Percentiles rank a stretch among this genome's conserved stretches.
Conservation (phyloP, 2,888 invertebrate species). For the Agrochola lota region DNA sequence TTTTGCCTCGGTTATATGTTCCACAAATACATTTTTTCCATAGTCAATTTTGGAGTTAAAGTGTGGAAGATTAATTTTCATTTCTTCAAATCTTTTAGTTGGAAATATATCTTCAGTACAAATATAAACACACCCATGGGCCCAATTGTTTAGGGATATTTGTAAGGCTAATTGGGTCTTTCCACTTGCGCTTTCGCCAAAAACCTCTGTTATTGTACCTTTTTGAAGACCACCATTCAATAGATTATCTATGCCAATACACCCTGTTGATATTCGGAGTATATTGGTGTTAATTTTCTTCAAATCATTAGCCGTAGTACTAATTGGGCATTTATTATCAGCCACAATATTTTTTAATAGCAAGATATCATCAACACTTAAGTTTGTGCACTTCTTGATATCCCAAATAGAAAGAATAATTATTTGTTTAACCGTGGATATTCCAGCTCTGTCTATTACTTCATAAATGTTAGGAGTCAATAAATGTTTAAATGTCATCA, state of each 20-base stretch:
- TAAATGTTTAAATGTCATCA: slow-evolving; percentile 58
- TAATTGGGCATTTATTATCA: slow-evolving; percentile 70
- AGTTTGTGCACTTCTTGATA: slow-evolving; percentile 82
- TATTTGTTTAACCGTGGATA: slow-evolving; percentile 80
- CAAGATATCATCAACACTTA: slow-evolving; percentile 78
- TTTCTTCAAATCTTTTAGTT: slow-evolving; percentile 84
- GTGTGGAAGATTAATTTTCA: slow-evolving; percentile 72
- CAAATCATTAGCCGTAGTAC: slow-evolving; percentile 71
- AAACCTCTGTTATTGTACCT: slow-evolving; percentile 94
- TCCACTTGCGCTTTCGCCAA: slow-evolving; percentile 95
- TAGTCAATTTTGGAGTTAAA: slow-evolving; percentile 69
- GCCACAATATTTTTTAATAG: slow-evolving; percentile 78
- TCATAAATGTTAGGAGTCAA: slow-evolving; percentile 80
- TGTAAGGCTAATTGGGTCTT: slow-evolving; percentile 96
- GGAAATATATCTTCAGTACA: slow-evolving; percentile 94
- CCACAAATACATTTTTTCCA: slow-evolving; percentile 83
- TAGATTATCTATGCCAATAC: slow-evolving; percentile 90
- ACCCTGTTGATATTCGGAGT: slow-evolving; percentile 88
- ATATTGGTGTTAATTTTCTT: slow-evolving; percentile 62
- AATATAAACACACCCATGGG: slow-evolving; percentile 91
- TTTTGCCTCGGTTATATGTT: slow-evolving; percentile 83
- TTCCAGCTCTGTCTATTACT: slow-evolving; percentile 77
- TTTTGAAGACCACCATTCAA: slow-evolving; percentile 92
- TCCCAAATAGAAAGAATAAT: slow-evolving; percentile 80
- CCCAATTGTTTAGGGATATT: slow-evolving; percentile 92